Conservation (phyloP, 2,113 vertebrate genomes). For the Podarcis cretensis region DNA sequence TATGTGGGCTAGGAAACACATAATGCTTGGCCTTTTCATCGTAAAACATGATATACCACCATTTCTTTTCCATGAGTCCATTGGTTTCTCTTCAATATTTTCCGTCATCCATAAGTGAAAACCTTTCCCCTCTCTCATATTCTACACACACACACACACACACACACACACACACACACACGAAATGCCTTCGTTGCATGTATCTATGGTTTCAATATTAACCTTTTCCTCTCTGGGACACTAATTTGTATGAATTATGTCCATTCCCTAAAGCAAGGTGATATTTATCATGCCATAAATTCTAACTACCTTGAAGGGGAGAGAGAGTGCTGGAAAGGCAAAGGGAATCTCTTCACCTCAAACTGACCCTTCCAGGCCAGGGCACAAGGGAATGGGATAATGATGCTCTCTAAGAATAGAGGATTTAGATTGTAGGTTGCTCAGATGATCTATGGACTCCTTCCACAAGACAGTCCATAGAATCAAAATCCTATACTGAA, state of each 20-base stretch:
- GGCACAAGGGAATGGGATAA: neutral
- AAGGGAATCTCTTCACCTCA: neutral
- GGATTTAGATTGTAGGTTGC: neutral
- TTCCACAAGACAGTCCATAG: neutral
- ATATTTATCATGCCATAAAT: neutral
- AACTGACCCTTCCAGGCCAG: neutral
- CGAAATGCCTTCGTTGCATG: neutral
- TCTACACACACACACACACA: too few relatives aligned
- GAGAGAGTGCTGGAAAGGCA: neutral
- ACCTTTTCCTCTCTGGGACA: conserved; percentile 1
- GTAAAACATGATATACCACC: neutral
- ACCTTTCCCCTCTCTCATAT: neutral
- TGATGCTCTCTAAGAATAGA: neutral
- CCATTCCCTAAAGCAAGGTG: neutral
- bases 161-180: too few relatives aligned
- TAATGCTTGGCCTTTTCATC: neutral
- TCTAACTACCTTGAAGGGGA: accelerated
- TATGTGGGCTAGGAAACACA: neutral
- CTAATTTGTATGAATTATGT: neutral
- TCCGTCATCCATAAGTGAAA: accelerated
- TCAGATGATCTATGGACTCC: neutral
- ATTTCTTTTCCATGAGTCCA: accelerated
- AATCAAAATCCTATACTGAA: too few relatives aligned
- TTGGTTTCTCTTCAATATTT: neutral
- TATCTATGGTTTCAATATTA: neutral